Base-by-base conservation (phyloP, 2,888 invertebrate genomes). In the Dryococelus australis region DNA sequence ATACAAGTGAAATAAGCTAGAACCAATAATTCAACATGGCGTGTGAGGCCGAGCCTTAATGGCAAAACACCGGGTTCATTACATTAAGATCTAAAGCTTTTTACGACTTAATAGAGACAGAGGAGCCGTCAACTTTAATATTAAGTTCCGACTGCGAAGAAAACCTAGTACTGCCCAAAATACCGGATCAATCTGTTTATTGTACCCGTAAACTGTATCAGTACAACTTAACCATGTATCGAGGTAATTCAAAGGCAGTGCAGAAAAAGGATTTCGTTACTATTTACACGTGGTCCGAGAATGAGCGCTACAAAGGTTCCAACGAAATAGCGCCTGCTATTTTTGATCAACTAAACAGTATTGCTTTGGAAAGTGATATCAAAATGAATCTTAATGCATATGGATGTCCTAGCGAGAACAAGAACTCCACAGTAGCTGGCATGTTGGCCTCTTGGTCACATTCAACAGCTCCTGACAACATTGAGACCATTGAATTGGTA, bases 401-500 rank as follows among this genome's bases (percentile, higher is more conserved):
- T n/a, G 80, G 80, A 80, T 80, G 80, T n/a, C 80, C 80, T 80
- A 13, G 80, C 4, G 26, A 80, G 28, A 80, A 80, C 28, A 80
- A 80, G 1, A 80, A 80, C 80, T 27, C 26, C 80, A 80, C n/a
- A 27, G 28, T 80, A 28, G 47, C 8, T 13, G 0, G 47, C 47
- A 47, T 47, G 47, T 47, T 47, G 2, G 16, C 47, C 47, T n/a
- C 26, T 35, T 80, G 80, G 80, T 28, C n/a, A 28, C 80, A 80
- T 26, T 80, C 26, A 27, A 28, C 4, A 80, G 80, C 80, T 80
- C 80, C 80, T 80, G 80, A 24, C 26, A 80, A 80, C 28, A 28
- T 80, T 8, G 26, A 80, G 1, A 80, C n/a, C 28, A n/a, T 80
- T 26, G 13, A 80, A 28, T 80, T 80, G 80, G 28, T 80, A 13